Conservation (phyloP, 2,113 vertebrate genomes). For the Dasyurus viverrinus region DNA sequence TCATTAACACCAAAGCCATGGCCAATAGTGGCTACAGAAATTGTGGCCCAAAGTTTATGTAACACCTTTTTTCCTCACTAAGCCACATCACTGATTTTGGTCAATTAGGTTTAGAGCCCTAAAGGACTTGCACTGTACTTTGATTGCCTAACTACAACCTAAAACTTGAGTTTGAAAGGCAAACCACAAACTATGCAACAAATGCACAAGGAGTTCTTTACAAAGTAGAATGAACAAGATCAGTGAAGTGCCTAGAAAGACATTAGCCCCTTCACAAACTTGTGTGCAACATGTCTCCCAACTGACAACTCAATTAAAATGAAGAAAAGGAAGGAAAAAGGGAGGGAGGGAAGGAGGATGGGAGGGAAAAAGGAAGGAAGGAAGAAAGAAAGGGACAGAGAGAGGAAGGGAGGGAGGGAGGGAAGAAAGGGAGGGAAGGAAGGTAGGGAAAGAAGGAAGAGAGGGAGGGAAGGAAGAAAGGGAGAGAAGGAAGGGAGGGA, state of each 20-base stretch:
- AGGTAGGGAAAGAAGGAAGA: too few relatives aligned
- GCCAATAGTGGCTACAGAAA: neutral
- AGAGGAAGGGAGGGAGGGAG: too few relatives aligned
- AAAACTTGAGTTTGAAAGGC: neutral
- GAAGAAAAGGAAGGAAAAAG: too few relatives aligned
- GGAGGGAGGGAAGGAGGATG: too few relatives aligned
- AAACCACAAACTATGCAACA: neutral
- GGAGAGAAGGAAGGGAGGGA: too few relatives aligned
- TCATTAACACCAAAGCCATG: neutral
- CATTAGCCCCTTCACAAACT: neutral
- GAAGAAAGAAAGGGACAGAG: too few relatives aligned
- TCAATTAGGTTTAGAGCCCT: neutral
- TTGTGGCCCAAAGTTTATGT: neutral
- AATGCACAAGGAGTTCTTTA: neutral
- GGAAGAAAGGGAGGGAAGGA: too few relatives aligned
- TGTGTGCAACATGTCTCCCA: neutral
- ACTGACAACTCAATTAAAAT: neutral
- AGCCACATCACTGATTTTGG: neutral
- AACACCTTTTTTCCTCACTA: neutral
- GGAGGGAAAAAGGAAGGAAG: too few relatives aligned
- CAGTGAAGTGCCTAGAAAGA: neutral
- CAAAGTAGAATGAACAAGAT: neutral
- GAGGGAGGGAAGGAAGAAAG: rapidly evolving
- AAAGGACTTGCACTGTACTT: neutral
- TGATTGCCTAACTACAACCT: neutral